These are phyloP conservation scores for Tipula confusa DNA, from an alignment of 2,888 invertebrate genomes.

Conservation along the genomic window DNA sequence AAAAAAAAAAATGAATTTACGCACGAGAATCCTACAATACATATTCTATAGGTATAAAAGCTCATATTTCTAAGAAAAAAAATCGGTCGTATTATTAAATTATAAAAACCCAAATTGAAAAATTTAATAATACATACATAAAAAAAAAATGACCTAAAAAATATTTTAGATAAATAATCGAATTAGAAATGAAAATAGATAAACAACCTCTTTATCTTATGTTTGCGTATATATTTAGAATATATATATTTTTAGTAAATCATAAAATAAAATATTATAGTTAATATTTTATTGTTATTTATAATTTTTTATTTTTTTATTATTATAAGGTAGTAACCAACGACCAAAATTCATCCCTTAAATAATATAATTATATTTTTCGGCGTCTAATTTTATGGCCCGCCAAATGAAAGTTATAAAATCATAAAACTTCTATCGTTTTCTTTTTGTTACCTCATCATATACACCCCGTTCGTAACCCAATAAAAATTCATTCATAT, in stretches of 20 bases:
- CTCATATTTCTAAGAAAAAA: slow-evolving; percentile 3
- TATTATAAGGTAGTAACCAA: background rate
- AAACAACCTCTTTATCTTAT: slow-evolving; percentile 5
- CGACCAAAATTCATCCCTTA: background rate
- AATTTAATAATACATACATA: slow-evolving; percentile 25
- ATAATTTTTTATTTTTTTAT: background rate
- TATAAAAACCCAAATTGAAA: slow-evolving; percentile 3
- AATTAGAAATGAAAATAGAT: background rate
- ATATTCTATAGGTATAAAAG: too few relatives aligned
- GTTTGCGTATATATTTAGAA: too few relatives aligned
- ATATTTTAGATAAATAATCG: background rate
- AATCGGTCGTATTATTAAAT: background rate
- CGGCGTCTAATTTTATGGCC: background rate
- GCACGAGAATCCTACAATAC: background rate
- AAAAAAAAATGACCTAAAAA: background rate
- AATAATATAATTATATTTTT: background rate
- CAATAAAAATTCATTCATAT: background rate
- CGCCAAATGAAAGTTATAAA: background rate
- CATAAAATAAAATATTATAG: background rate
- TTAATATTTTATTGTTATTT: background rate
- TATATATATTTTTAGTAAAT: background rate
- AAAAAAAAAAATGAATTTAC: too few relatives aligned
- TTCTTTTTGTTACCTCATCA: background rate
- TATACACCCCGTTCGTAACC: background rate
- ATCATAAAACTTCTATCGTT: background rate